Evolutionary conservation across 2,113 vertebrate species (phyloP).

Genomic region (Tylochromis polylepis): DNA sequence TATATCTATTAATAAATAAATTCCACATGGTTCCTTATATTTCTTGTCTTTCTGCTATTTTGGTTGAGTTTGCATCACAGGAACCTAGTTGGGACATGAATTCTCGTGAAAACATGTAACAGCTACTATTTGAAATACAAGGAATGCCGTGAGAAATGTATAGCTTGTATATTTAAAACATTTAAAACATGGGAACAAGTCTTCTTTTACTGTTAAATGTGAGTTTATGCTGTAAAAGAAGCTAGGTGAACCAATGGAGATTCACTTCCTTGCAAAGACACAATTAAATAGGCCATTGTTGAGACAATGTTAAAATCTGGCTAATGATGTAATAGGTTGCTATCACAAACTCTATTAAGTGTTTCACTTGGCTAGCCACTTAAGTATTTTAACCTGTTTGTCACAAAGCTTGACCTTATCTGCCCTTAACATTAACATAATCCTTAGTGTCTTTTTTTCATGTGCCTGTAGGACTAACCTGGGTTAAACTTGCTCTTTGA

Average conservation of each 20-base stretch:
- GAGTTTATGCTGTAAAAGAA: not conserved
- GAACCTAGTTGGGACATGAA: not conserved
- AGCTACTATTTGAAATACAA: not conserved
- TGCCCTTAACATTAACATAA: not conserved
- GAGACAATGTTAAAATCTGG: not conserved
- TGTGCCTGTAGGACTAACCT: not conserved
- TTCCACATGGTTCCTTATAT: rapidly evolving
- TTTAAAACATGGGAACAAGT: not conserved
- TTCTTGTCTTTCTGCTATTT: not conserved
- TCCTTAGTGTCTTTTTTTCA: not conserved
- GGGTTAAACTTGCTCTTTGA: conserved; percentile 7
- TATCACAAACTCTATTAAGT: not conserved
- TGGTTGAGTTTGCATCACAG: not conserved
- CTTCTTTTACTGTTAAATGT: not conserved
- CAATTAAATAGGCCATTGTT: not conserved
- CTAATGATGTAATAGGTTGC: not conserved
- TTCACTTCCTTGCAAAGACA: too few relatives aligned
- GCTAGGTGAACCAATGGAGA: not conserved
- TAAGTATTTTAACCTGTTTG: not conserved
- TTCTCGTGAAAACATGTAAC: not conserved
- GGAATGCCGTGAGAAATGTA: not conserved
- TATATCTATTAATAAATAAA: not conserved
- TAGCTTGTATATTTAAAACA: not conserved
- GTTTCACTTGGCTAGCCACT: not conserved
- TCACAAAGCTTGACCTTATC: not conserved